Evolutionary conservation across 2,113 vertebrate species (phyloP).

Genomic region (Petromus typicus): DNA sequence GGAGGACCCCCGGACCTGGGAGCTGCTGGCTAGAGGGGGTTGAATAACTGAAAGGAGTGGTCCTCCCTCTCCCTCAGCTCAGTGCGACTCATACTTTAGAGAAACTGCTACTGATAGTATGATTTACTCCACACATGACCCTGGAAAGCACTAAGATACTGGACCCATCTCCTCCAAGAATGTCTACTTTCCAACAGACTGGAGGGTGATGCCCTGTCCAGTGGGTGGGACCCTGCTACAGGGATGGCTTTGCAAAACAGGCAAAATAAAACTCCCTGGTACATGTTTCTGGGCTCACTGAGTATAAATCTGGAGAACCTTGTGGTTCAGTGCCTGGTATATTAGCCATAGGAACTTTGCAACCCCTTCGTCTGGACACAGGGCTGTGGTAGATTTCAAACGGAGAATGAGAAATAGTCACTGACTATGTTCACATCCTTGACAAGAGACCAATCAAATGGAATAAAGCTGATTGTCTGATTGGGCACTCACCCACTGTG

Average conservation of each 20-base stretch:
- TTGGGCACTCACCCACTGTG: not conserved
- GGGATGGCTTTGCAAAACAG: too few species aligned
- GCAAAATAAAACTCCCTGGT: not conserved
- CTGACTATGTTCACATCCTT: too few species aligned
- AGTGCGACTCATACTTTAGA: not conserved
- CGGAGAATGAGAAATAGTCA: not conserved
- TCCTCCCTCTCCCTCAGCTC: not conserved
- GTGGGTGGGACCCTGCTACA: not conserved
- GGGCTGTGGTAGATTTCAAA: not conserved
- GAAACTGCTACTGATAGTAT: not conserved
- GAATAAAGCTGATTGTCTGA: not conserved
- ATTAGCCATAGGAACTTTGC: not conserved
- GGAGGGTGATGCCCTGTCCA: not conserved
- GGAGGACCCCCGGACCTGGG: not conserved
- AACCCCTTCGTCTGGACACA: not conserved
- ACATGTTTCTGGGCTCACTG: not conserved
- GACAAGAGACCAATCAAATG: not conserved
- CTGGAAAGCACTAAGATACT: not conserved
- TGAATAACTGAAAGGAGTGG: not conserved
- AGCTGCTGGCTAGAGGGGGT: not conserved
- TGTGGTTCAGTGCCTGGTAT: not conserved
- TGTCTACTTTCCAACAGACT: not conserved
- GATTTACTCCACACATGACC: not conserved
- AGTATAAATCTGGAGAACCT: not conserved
- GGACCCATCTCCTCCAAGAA: not conserved